phyloP scores from a whole-genome alignment of 2,797 vertebrate genomes.

The Brotula barbata region DNA sequence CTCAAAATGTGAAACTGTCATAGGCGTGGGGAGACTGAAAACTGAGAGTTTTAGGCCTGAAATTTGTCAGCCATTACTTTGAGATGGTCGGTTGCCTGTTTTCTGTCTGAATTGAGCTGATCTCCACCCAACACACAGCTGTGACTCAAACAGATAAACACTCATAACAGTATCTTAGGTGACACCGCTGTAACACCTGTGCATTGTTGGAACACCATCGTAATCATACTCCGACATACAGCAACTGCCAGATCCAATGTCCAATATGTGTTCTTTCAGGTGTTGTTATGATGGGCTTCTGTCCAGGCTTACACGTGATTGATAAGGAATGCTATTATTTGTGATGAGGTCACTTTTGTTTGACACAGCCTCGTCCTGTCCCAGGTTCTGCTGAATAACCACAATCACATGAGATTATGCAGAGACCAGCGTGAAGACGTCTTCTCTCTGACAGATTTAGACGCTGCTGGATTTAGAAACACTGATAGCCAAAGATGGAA shows the following conservation, averaged over 20 bases:
- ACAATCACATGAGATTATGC: constrained; percentile 54
- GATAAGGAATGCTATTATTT: constrained; percentile 7
- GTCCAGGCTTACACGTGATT: too few species aligned
- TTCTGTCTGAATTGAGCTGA: constrained; percentile 53
- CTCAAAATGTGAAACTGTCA: constrained; percentile 14
- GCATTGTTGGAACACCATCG: too few species aligned
- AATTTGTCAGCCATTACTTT: too few species aligned
- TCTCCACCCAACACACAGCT: constrained; percentile 46
- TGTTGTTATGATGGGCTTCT: too few species aligned
- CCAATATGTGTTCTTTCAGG: too few species aligned
- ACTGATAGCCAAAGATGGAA: constrained; percentile 60
- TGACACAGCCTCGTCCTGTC: constrained; percentile 4
- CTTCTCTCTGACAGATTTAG: constrained; percentile 44
- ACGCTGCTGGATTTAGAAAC: constrained; percentile 55
- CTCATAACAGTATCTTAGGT: constrained; percentile 61
- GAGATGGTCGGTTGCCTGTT: constrained; percentile 18
- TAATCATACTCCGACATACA: too few species aligned
- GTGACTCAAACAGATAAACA: constrained; percentile 57
- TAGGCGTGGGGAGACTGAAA: not conserved
- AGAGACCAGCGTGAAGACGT: constrained; percentile 15
- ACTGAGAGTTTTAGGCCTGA: too few species aligned
- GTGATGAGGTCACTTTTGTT: constrained; percentile 7
- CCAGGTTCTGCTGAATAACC: constrained; percentile 43
- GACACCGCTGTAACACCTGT: too few species aligned
- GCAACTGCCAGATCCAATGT: constrained; percentile 41